Evolutionary conservation across 2,113 vertebrate genomes (phyloP).

Genomic region (Tapirus terrestris): DNA sequence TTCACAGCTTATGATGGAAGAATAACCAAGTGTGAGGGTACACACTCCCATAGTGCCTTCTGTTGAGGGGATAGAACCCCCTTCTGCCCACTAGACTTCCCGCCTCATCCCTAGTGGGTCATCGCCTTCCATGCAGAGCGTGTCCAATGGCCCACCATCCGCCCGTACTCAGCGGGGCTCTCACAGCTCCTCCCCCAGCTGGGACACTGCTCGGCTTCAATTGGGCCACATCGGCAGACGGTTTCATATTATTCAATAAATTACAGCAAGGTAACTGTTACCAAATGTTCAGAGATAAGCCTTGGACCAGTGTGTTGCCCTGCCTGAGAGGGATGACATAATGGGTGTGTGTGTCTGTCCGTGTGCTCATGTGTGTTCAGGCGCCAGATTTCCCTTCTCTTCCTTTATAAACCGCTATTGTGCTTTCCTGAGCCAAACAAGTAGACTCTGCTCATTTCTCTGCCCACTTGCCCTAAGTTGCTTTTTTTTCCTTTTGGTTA

Average conservation of each 20-base stretch:
- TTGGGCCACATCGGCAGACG: background rate
- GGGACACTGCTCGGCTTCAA: background rate
- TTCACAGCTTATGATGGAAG: background rate
- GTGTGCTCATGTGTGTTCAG: accelerated
- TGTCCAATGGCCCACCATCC: accelerated
- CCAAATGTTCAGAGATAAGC: conserved; percentile 28
- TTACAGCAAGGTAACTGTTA: conserved; percentile 29
- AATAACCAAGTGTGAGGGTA: background rate
- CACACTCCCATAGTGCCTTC: background rate
- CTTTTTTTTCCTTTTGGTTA: background rate
- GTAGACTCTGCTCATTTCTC: background rate
- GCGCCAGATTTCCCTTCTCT: accelerated
- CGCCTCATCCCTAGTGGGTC: background rate
- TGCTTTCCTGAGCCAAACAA: background rate
- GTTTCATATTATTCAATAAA: background rate
- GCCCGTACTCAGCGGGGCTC: accelerated
- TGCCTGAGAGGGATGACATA: background rate
- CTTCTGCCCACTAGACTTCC: no score
- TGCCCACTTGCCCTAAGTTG: background rate
- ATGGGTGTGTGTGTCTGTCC: background rate
- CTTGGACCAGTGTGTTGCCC: background rate
- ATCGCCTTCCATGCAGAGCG: accelerated
- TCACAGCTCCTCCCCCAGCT: background rate
- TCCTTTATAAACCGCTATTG: background rate
- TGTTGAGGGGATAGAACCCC: background rate